phyloP scores from a whole-genome alignment of 2,113 vertebrate genomes.

The Mustelus asterias region DNA sequence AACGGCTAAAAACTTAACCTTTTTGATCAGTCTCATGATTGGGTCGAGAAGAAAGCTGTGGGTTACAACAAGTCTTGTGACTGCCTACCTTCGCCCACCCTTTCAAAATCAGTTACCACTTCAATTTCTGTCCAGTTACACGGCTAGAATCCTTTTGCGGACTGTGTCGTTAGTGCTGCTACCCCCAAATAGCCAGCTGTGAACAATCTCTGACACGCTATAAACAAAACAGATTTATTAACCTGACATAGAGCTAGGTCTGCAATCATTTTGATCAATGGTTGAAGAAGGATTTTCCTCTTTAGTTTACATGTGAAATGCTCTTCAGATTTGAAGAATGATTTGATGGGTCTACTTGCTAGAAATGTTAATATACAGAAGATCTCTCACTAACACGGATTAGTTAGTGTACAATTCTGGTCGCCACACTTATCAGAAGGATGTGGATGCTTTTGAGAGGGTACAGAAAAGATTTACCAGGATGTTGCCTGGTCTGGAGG shows the following conservation, averaged over 20 bases:
- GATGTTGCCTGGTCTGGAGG: too few relatives aligned
- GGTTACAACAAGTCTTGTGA: background rate
- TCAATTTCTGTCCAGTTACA: background rate
- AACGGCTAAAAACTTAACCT: background rate
- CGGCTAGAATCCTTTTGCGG: background rate
- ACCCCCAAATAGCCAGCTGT: background rate
- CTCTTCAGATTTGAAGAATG: background rate
- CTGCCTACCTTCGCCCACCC: background rate
- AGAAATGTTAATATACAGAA: background rate
- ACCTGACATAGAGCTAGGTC: background rate
- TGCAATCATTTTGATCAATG: background rate
- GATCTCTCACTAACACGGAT: background rate
- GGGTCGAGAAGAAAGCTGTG: background rate
- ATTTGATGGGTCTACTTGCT: too few relatives aligned
- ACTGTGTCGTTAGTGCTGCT: background rate
- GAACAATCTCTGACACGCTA: background rate
- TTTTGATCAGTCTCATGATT: background rate
- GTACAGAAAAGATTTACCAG: too few relatives aligned
- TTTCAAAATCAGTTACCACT: background rate
- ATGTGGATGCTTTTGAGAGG: too few relatives aligned
- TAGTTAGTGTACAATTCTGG: background rate
- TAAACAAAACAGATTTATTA: background rate
- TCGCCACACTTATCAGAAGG: too few relatives aligned
- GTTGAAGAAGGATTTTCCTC: background rate
- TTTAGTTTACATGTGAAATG: background rate